These are phyloP conservation scores for Malurus alboscapulatus DNA, from an alignment of 2,113 vertebrate species.

Conservation along the genomic window DNA sequence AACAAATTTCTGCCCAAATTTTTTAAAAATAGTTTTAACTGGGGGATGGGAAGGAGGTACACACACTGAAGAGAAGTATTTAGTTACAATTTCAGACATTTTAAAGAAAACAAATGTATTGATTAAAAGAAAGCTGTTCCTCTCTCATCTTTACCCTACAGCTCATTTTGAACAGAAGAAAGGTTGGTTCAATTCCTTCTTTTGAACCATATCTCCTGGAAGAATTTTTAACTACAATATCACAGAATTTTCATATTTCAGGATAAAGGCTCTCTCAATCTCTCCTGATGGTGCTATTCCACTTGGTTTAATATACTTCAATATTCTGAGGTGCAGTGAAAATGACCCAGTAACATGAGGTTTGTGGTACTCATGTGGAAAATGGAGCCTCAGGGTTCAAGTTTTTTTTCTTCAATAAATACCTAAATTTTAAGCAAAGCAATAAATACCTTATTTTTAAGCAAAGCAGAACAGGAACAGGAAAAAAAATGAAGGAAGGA, in stretches of 20 bases:
- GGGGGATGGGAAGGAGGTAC: not conserved
- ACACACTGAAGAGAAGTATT: not conserved
- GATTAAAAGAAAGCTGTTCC: not conserved
- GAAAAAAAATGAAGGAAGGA: not conserved
- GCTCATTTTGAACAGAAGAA: not conserved
- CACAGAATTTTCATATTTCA: not conserved
- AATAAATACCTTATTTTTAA: not conserved
- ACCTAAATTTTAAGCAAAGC: slow-evolving; percentile 15
- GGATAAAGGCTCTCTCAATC: not conserved
- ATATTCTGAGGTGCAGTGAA: not conserved
- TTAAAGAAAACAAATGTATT: not conserved
- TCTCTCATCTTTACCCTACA: not conserved
- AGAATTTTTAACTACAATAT: not conserved
- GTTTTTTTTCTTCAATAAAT: not conserved
- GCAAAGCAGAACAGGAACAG: not conserved
- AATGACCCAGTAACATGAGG: not conserved
- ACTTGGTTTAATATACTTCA: not conserved
- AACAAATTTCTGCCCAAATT: not conserved
- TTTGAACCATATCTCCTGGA: not conserved
- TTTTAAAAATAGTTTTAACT: not conserved
- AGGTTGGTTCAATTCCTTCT: not conserved
- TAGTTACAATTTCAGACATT: not conserved
- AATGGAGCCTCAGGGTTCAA: not conserved
- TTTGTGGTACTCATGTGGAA: not conserved
- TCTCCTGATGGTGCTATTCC: slow-evolving; percentile 19